A percentile compares a stretch with the other conserved stretches of the same genome.
phyloP scores from a whole-genome alignment of 1,140 invertebrate species.

The Bilobella aurantiaca region DNA sequence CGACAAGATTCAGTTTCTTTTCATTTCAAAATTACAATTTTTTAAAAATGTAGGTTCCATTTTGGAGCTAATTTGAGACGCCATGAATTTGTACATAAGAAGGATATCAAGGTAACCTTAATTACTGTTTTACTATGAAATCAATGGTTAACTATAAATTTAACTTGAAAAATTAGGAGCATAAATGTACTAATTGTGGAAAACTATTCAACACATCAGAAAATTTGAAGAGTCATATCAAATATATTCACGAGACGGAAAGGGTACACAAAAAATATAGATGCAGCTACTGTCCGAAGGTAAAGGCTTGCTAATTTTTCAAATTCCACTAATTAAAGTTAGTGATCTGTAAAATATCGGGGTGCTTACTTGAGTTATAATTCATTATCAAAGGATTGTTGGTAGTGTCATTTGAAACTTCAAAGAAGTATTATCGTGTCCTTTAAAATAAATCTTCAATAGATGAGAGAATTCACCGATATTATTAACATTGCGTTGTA shows the following conservation, averaged over 20 bases:
- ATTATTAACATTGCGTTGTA: too few relatives aligned
- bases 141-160: not conserved
- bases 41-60: not conserved
- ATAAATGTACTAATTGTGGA: not conserved
- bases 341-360: not conserved
- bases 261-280: not conserved
- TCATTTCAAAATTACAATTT: not conserved
- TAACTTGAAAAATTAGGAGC: not conserved
- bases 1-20: not conserved
- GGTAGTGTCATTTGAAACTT: too few relatives aligned
- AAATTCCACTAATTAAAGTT: too few relatives aligned
- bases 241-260: constrained; percentile 1
- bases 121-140: not conserved
- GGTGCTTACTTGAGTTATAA: too few relatives aligned
- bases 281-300: not conserved
- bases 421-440: too few relatives aligned
- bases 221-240: not conserved
- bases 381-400: too few relatives aligned
- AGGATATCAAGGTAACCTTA: not conserved
- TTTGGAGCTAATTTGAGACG: not conserved
- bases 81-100: not conserved
- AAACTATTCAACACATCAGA: not conserved
- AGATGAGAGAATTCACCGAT: too few relatives aligned
- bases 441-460: too few relatives aligned
- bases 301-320: too few relatives aligned